phyloP scores from a whole-genome alignment of 2,113 vertebrate genomes.

The Solea senegalensis region DNA sequence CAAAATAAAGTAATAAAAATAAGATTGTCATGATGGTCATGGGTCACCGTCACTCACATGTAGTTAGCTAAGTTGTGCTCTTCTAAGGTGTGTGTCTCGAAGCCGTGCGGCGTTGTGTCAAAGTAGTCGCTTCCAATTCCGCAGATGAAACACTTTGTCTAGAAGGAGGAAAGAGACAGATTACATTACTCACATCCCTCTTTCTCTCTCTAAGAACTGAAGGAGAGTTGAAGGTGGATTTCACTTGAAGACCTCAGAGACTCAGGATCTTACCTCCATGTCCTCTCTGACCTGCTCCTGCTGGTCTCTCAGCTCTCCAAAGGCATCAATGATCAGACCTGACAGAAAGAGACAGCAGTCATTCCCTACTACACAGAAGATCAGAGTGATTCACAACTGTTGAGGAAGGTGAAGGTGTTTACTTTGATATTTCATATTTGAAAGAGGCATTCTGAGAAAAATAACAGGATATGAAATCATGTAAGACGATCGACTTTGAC shows the following conservation, averaged over 20 bases:
- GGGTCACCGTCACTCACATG: slow-evolving; percentile 74
- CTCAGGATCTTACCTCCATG: slow-evolving; percentile 87
- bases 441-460: no score
- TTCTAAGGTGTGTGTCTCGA: slow-evolving; percentile 92
- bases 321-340: slow-evolving; percentile 94
- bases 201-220: no score
- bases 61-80: slow-evolving; percentile 93
- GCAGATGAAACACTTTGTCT: slow-evolving; percentile 97
- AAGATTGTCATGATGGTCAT: no score
- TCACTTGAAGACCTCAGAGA: neutral
- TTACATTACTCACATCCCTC: neutral
- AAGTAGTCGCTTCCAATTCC: slow-evolving; percentile 95
- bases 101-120: slow-evolving; percentile 91
- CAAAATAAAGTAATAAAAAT: no score
- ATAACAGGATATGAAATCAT: no score
- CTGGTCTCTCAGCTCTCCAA: slow-evolving; percentile 92
- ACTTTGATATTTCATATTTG: no score
- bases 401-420: neutral
- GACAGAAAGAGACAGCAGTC: slow-evolving; percentile 22
- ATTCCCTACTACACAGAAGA: neutral
- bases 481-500: no score
- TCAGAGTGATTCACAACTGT: neutral
- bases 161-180: slow-evolving; percentile 13
- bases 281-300: slow-evolving; percentile 95
- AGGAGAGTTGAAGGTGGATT: neutral